phyloP scores from a whole-genome alignment of 2,797 vertebrate species.

The Spinus pinus region DNA sequence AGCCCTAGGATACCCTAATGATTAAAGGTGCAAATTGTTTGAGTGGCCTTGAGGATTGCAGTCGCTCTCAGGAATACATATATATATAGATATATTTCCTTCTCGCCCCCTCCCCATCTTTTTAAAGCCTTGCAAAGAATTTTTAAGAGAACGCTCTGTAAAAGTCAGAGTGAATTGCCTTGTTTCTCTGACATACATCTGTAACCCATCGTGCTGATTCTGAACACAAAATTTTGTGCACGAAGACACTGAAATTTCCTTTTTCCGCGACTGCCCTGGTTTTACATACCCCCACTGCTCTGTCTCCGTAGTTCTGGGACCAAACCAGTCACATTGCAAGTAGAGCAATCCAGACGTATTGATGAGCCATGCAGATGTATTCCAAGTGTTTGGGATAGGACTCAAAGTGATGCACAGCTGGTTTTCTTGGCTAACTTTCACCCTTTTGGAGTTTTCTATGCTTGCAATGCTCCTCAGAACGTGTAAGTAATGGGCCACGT shows the following conservation, averaged over 20 bases:
- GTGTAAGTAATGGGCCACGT: neutral
- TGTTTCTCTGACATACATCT: conserved; percentile 1
- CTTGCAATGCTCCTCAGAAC: neutral
- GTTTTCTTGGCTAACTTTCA: conserved; percentile 17
- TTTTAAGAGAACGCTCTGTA: neutral
- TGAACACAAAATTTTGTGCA: neutral
- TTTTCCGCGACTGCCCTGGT: neutral
- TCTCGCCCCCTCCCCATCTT: rapidly evolving
- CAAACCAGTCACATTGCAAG: neutral
- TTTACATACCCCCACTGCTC: neutral
- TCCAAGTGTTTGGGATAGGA: neutral
- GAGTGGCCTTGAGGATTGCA: neutral
- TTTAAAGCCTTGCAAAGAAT: neutral
- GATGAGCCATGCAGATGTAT: neutral
- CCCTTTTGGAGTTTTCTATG: neutral
- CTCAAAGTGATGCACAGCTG: neutral
- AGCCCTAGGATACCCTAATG: neutral
- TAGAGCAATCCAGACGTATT: neutral
- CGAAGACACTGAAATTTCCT: neutral
- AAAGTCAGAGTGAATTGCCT: neutral
- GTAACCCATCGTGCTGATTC: neutral
- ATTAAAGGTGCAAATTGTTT: neutral
- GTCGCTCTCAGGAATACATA: neutral
- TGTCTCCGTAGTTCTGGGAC: neutral
- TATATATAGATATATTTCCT: neutral